Conservation (phyloP, 2,797 vertebrate genomes). For the Sebastes vulpes region DNA sequence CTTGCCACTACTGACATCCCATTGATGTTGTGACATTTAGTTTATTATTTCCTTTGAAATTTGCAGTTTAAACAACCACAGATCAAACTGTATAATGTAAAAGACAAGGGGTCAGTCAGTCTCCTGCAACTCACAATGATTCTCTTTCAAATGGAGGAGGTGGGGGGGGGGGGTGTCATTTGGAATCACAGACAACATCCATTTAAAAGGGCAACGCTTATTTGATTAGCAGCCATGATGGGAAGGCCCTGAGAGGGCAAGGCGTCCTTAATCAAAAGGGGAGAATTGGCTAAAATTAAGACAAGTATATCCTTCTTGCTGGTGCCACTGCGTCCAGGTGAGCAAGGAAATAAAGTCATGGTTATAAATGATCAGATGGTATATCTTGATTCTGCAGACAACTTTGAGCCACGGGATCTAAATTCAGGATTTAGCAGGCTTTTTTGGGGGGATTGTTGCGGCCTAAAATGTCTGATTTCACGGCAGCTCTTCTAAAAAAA, state of each 20-base stretch:
- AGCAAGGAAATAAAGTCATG: slow-evolving; percentile 25
- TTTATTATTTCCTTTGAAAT: slow-evolving; percentile 70
- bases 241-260: slow-evolving; percentile 53
- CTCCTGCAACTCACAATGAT: slow-evolving; percentile 57
- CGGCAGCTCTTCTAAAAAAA: neutral
- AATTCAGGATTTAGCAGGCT: neutral
- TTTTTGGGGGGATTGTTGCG: too few species aligned
- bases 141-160: slow-evolving; percentile 62
- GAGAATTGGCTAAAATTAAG: slow-evolving; percentile 58
- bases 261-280: slow-evolving; percentile 66
- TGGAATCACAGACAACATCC: slow-evolving; percentile 66
- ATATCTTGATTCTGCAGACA: slow-evolving; percentile 24
- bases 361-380: slow-evolving; percentile 42
- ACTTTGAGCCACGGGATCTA: neutral
- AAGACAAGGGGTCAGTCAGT: slow-evolving; percentile 62
- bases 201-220: slow-evolving; percentile 74
- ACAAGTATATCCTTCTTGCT: slow-evolving; percentile 44
- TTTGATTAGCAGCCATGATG: slow-evolving; percentile 78
- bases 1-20: slow-evolving; percentile 53
- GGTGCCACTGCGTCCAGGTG: slow-evolving; percentile 43
- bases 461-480: too few species aligned
- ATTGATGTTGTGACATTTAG: slow-evolving; percentile 62
- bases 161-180: slow-evolving; percentile 22
- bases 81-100: slow-evolving; percentile 75
- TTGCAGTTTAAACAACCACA: slow-evolving; percentile 48